Evolutionary conservation across 1,140 invertebrate species (phyloP), one percentile per base, ranked within the genome.

Genomic region (Heliconius himera): DNA sequence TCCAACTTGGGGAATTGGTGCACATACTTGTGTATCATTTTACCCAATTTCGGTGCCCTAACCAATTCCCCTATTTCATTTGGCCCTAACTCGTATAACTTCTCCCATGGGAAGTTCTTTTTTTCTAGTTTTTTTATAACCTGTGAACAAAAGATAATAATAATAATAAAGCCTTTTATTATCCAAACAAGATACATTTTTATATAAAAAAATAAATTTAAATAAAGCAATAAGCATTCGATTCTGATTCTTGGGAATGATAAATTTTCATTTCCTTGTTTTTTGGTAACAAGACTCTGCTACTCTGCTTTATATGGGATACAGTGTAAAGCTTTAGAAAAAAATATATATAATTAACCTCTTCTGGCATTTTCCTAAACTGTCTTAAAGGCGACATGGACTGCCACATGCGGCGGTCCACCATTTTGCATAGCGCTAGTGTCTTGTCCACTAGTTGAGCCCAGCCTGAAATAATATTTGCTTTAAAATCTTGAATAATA

Each of bases 381-480:
- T 99, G 99, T 29, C 99, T 95, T 1, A 99, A 94, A 5, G 99
- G 99, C 56, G 98, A 99, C 98, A 99, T 99, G 0, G 98, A 99
- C 92, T 99, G 99, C 99, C 99, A 99, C 99, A 99, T 99, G 33
- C 99, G 96, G 22, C 98, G 96, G 91, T 99, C 99, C 74, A 99
- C 98, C 99, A 99, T 99, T 95, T 99, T 99, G 92, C 99, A 99
- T 1, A 99, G 95, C 2, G 98, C 97, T 1, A 99, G 93, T 16
- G 98, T 97, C 94, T 99, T 99, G 90, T 99, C 99, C 26, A 99
- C 98, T 41, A 99, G 90, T 88, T 99, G 98, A 0, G 99, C 99
- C 99, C 99, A 99, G 26, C 99, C 99, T 86, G 98, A n/a, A 8
- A 79, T 13, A 60, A 22, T 20, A 56, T 22, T 20, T 9, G 8